Evolutionary conservation across 2,113 vertebrate genomes (phyloP).

Genomic region (Rhinogobius similis): DNA sequence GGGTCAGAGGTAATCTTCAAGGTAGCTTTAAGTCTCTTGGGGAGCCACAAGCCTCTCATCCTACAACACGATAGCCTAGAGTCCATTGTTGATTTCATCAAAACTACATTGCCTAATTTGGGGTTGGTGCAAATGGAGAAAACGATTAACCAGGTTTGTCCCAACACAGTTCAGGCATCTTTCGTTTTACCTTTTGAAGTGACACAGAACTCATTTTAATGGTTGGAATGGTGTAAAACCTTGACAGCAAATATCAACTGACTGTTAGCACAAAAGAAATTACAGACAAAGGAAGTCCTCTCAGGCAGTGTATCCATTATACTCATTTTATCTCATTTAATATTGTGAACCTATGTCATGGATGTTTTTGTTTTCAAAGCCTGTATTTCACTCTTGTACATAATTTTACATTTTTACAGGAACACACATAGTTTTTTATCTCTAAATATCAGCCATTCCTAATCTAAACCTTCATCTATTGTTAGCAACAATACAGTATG

Average conservation of each 20-base stretch:
- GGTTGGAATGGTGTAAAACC: not conserved
- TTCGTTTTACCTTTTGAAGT: not conserved
- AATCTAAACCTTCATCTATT: not conserved
- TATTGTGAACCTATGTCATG: not conserved
- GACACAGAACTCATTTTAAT: not conserved
- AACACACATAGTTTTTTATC: not conserved
- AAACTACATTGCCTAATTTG: conserved; percentile 90
- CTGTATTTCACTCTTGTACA: not conserved
- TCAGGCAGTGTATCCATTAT: not conserved
- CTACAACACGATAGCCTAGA: conserved; percentile 93
- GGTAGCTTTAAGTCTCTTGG: conserved; percentile 90
- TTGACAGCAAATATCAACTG: not conserved
- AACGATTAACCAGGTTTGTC: conserved; percentile 90
- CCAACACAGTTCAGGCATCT: not conserved
- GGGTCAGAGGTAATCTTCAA: conserved; percentile 95
- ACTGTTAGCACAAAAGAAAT: not conserved
- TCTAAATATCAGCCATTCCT: not conserved
- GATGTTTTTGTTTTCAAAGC: not conserved
- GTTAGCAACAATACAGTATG: not conserved
- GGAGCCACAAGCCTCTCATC: conserved; percentile 93
- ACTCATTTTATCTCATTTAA: not conserved
- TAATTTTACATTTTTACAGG: conserved; percentile 4
- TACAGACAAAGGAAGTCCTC: not conserved
- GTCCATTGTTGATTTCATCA: conserved; percentile 95
- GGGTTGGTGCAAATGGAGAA: conserved; percentile 97